Percentiles rank a stretch among this genome's conserved stretches.
Conservation (phyloP, 2,888 invertebrate species). For the Conops quadrifasciatus region DNA sequence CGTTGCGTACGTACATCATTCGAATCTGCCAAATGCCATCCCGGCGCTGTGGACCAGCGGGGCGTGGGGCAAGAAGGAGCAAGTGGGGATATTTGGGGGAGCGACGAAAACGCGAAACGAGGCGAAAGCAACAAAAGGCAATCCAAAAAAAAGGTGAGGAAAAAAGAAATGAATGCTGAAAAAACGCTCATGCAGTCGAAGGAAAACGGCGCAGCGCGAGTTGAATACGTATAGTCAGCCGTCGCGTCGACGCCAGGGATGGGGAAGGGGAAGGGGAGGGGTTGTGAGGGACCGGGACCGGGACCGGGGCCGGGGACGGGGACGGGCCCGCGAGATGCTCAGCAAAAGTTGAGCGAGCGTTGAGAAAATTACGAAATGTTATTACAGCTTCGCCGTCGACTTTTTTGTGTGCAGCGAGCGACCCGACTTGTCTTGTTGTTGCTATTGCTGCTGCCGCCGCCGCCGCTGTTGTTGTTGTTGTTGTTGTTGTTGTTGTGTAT, state of each 20-base stretch:
- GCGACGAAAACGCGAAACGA: slow-evolving; percentile 30
- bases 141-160: slow-evolving; percentile 17
- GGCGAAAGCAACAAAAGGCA: slow-evolving; percentile 27
- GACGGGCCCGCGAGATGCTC: slow-evolving; percentile 26
- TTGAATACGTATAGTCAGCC: background rate
- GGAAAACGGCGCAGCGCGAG: background rate
- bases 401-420: slow-evolving; percentile 36
- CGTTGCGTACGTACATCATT: slow-evolving; percentile 36
- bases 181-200: slow-evolving; percentile 26
- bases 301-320: background rate
- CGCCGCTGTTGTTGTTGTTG: slow-evolving; percentile 23
- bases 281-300: background rate
- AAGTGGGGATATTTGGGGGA: slow-evolving; percentile 19
- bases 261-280: too few species aligned
- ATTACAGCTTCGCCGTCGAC: slow-evolving; percentile 35
- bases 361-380: slow-evolving; percentile 39
- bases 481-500: slow-evolving; percentile 47
- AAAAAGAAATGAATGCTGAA: slow-evolving; percentile 30
- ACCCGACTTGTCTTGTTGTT: slow-evolving; percentile 9
- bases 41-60: background rate
- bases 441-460: background rate
- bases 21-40: slow-evolving; percentile 29
- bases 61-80: slow-evolving; percentile 6
- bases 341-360: slow-evolving; percentile 32
- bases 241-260: background rate